A percentile compares a stretch with the other conserved stretches of the same genome.
These are phyloP conservation scores for Temnothorax rugatulus DNA, from an alignment of 2,888 invertebrate genomes.

Conservation along the genomic window DNA sequence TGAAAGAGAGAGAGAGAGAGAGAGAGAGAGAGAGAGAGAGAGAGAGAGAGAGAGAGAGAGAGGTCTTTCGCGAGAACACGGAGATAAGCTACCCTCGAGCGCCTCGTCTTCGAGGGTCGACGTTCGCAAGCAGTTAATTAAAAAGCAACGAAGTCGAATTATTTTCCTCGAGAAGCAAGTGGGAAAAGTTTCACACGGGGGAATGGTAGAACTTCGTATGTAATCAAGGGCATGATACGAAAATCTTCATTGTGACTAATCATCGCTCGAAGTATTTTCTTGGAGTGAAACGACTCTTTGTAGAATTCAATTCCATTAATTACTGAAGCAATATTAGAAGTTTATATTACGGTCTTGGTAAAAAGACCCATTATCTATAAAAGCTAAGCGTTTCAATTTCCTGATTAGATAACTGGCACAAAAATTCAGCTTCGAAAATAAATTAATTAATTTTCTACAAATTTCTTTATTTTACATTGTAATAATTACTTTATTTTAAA, in stretches of 20 bases:
- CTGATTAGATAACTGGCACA: neutral
- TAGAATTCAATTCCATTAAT: conserved; percentile 28
- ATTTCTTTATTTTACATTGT: neutral
- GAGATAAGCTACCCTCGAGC: conserved; percentile 64
- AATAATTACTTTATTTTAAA: neutral
- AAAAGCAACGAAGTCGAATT: conserved; percentile 75
- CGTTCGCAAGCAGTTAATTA: conserved; percentile 75
- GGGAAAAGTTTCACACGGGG: conserved; percentile 24
- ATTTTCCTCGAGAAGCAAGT: conserved; percentile 54
- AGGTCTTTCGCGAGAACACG: conserved; percentile 39
- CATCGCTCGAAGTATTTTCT: conserved; percentile 19
- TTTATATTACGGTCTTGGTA: conserved; percentile 21
- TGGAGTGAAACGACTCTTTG: conserved; percentile 11
- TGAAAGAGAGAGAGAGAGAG: conserved; percentile 45
- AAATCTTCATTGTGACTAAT: conserved; percentile 60
- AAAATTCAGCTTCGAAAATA: conserved; percentile 4
- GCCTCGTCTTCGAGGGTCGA: conserved; percentile 50
- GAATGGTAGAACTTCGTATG: neutral
- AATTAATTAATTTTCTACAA: neutral
- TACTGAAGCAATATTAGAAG: conserved; percentile 13
- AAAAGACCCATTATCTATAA: conserved; percentile 10
- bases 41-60: conserved; percentile 55
- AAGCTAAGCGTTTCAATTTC: neutral
- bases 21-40: conserved; percentile 57
- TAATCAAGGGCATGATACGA: conserved; percentile 68